Evolutionary conservation across 2,797 vertebrate species (phyloP), one percentile per base, ranked within the genome.

Genomic region (Pantherophis alleghaniensis): DNA sequence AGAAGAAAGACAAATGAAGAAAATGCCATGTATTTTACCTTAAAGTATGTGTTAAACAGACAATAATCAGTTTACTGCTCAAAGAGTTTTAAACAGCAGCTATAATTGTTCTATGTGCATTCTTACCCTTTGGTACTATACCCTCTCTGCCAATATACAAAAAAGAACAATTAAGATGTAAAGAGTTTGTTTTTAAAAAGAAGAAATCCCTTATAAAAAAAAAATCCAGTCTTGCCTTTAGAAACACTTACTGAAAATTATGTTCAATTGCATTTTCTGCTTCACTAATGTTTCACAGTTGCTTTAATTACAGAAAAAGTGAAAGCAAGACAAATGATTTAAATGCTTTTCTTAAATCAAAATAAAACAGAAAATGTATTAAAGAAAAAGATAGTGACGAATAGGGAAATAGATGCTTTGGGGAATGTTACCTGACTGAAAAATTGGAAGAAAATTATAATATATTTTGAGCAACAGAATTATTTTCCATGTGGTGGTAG

Each of bases 261-360:
- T 66, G 24, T 89, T 92, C 61, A 57, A 1, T 56, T 87, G 28
- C 32, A 91, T 91, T 79, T 88, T 88, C 86, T 79, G 22, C 86
- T 88, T 91, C 90, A 79, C n/a, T 93, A n/a, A 74, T 16, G 57
- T 51, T 32, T 91, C 55, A 89, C n/a, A 93, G 83, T 37, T 26
- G 2, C 60, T 83, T 89, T 89, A 89, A 53, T 22, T 88, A 79
- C 37, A 60, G 86, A 89, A 90, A 92, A 89, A 11, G 24, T 91
- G 59, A 14, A 56, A 90, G 56, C 20, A 47, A 79, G 24, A 91
- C 56, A 88, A 88, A 79, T 66, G 86, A 69, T 10, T 90, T 60
- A 79, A 83, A 12, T 83, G 63, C 18, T 89, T 32, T 53, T 53
- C 55, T 60, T 79, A 59, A 74, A 83, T 83, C 79, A 74, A 88